These are phyloP conservation scores for Alexandromys fortis DNA, from an alignment of 2,113 vertebrate genomes.

Conservation along the genomic window DNA sequence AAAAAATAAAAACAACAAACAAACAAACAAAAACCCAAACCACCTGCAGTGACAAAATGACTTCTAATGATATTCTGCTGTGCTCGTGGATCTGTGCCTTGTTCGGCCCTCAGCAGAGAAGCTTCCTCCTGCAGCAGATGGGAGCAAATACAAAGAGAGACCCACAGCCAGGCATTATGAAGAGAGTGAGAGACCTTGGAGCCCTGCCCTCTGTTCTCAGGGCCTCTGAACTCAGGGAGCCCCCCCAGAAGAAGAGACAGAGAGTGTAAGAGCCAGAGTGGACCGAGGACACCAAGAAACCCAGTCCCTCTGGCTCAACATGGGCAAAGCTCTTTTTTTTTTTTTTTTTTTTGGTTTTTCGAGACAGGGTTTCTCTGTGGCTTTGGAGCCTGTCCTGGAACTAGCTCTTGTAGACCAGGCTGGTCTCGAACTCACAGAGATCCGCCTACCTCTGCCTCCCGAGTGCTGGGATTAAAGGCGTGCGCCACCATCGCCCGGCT, in stretches of 20 bases:
- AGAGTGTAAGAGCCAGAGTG: neutral
- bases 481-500: too few species aligned
- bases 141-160: neutral
- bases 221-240: neutral
- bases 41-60: neutral
- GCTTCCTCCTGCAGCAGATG: neutral
- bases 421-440: too few species aligned
- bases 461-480: too few species aligned
- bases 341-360: too few species aligned
- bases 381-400: too few species aligned
- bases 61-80: neutral
- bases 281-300: neutral
- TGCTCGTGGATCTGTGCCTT: too few species aligned
- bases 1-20: too few species aligned
- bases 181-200: neutral
- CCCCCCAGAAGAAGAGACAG: neutral
- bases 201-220: neutral
- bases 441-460: too few species aligned
- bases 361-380: too few species aligned
- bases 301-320: neutral
- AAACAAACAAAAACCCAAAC: too few species aligned
- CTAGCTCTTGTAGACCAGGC: too few species aligned
- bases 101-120: neutral
- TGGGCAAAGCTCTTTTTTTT: neutral
- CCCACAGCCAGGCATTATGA: neutral